Conservation (phyloP, 2,797 vertebrate species). For the Salmo trutta region DNA sequence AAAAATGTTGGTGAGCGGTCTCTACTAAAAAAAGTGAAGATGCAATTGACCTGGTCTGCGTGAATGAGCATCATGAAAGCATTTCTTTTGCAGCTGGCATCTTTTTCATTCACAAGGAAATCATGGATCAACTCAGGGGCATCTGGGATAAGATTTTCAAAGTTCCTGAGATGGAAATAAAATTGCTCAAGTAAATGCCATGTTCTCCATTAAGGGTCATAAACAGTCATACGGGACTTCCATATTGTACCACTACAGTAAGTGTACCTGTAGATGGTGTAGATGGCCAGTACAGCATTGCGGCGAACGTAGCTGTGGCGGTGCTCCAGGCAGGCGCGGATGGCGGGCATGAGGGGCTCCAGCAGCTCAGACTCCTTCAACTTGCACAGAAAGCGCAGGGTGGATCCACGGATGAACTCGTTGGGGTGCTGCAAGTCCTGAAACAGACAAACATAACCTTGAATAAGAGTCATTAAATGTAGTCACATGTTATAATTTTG, state of each 20-base stretch:
- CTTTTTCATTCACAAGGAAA: conserved; percentile 98
- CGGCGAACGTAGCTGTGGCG: conserved; percentile 97
- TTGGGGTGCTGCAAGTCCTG: conserved; percentile 99
- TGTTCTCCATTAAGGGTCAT: neutral
- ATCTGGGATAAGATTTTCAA: conserved; percentile 98
- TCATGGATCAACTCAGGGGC: conserved; percentile 98
- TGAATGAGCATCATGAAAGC: conserved; percentile 99
- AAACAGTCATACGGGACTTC: neutral
- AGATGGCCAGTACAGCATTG: conserved; percentile 96
- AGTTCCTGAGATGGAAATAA: conserved; percentile 81
- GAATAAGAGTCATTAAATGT: too few species aligned
- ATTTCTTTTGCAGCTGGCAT: conserved; percentile 98
- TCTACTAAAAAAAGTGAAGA: neutral
- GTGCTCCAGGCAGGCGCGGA: conserved; percentile 94
- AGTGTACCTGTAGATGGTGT: conserved; percentile 93
- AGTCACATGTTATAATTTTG: neutral
- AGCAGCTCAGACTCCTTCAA: conserved; percentile 96
- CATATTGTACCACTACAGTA: neutral
- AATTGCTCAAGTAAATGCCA: neutral
- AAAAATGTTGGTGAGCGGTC: neutral
- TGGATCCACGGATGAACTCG: conserved; percentile 98
- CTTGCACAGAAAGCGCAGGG: conserved; percentile 97
- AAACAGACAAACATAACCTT: conserved; percentile 4
- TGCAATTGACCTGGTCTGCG: conserved; percentile 89
- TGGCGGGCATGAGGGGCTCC: conserved; percentile 97